These are phyloP conservation scores for Cyaniris semiargus DNA, from an alignment of 2,888 invertebrate species.

Conservation along the genomic window DNA sequence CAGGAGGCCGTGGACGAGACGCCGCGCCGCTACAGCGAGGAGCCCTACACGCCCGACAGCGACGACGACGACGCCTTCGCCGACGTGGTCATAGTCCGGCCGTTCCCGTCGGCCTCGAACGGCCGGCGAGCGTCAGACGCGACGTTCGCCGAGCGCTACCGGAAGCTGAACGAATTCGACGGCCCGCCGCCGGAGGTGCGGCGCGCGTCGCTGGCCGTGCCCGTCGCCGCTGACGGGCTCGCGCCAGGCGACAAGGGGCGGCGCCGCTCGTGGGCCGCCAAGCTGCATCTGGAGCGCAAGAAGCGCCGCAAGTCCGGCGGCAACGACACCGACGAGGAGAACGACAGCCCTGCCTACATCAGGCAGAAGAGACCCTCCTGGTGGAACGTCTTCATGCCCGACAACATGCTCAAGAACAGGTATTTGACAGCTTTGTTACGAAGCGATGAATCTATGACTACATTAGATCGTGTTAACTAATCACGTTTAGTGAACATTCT, in stretches of 20 bases:
- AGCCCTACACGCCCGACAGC: constrained; percentile 59
- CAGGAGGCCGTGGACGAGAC: constrained; percentile 71
- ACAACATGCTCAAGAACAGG: constrained; percentile 86
- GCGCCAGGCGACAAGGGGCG: constrained; percentile 76
- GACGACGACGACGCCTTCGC: constrained; percentile 70
- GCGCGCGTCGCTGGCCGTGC: constrained; percentile 70
- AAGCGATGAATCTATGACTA: neutral
- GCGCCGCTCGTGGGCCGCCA: constrained; percentile 83
- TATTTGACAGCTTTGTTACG: constrained; percentile 50
- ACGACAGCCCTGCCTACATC: constrained; percentile 69
- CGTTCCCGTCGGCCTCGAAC: constrained; percentile 58
- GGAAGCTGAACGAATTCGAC: constrained; percentile 70
- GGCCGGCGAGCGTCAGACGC: constrained; percentile 74
- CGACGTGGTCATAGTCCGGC: constrained; percentile 55
- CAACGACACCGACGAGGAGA: constrained; percentile 69
- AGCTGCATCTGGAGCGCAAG: constrained; percentile 76
- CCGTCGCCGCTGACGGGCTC: constrained; percentile 59
- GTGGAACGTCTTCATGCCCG: constrained; percentile 94
- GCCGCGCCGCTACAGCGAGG: constrained; percentile 69
- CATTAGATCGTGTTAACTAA: constrained; percentile 8
- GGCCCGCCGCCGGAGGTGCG: constrained; percentile 66
- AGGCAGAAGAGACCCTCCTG: constrained; percentile 90
- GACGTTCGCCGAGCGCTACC: constrained; percentile 70
- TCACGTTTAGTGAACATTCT: neutral
- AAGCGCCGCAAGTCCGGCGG: constrained; percentile 79